Percentiles rank a stretch among this genome's conserved stretches.
phyloP scores from a whole-genome alignment of 1,140 invertebrate species.

The Camponotus floridanus region DNA sequence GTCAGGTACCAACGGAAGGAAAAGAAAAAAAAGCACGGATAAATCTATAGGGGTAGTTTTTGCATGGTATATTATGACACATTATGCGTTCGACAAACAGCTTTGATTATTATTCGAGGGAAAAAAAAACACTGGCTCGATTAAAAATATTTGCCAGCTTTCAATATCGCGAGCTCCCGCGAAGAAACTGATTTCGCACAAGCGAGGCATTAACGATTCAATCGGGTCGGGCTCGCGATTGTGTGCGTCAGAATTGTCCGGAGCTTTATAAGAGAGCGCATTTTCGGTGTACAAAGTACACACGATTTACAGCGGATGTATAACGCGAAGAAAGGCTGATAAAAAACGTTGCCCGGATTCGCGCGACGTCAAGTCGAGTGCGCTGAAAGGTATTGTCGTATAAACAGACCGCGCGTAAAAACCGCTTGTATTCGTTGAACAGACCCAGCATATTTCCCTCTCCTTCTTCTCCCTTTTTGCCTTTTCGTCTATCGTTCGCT shows the following conservation, averaged over 20 bases:
- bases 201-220: not conserved
- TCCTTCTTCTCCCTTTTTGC: conserved; percentile 10
- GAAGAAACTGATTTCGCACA: not conserved
- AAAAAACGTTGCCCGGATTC: conserved; percentile 59
- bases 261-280: not conserved
- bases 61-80: not conserved
- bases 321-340: conserved; percentile 54
- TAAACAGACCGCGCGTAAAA: conserved; percentile 75
- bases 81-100: not conserved
- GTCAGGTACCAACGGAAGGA: not conserved
- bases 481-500: not conserved
- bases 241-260: not conserved
- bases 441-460: conserved; percentile 57
- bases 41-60: not conserved
- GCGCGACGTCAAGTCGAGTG: conserved; percentile 52
- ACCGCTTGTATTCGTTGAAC: conserved; percentile 70
- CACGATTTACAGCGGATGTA: conserved; percentile 23
- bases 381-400: conserved; percentile 72
- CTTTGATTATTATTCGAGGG: not conserved
- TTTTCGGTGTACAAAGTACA: not conserved
- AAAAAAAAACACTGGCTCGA: not conserved
- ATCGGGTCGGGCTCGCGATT: not conserved
- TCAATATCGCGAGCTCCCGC: not conserved
- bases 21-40: not conserved
- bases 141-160: not conserved